Percentiles rank a stretch among this genome's conserved stretches.
Conservation (phyloP, 2,113 vertebrate species). For the Hyla sarda region DNA sequence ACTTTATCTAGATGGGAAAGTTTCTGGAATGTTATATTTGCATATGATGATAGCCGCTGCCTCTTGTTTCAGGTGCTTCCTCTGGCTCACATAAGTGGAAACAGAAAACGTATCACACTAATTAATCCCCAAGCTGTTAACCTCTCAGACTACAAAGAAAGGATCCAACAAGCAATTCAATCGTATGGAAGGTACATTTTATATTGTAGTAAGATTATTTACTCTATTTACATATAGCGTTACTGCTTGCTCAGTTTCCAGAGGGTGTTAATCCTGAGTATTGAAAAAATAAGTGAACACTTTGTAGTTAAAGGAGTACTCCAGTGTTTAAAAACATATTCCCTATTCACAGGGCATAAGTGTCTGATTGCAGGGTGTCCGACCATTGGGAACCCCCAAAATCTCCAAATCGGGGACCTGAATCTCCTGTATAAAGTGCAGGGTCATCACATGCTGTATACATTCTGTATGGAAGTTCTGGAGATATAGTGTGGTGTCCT, state of each 20-base stretch:
- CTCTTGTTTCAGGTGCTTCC: slow-evolving; percentile 70
- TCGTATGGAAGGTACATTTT: slow-evolving; percentile 77
- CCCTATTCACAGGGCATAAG: no score
- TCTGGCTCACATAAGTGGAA: slow-evolving; percentile 66
- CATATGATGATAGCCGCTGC: slow-evolving; percentile 15
- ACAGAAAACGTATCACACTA: slow-evolving; percentile 69
- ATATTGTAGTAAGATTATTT: background rate
- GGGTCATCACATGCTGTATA: no score
- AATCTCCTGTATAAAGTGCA: no score
- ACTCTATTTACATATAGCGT: background rate
- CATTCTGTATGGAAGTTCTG: no score
- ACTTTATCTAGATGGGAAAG: background rate
- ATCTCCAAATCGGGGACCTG: no score
- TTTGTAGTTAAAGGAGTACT: no score
- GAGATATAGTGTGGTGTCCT: no score
- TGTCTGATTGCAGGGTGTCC: no score
- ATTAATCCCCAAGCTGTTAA: slow-evolving; percentile 79
- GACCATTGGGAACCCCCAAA: no score
- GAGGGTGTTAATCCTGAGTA: no score
- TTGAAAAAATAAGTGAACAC: no score
- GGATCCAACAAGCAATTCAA: slow-evolving; percentile 73
- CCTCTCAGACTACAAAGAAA: slow-evolving; percentile 75
- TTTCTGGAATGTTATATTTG: background rate
- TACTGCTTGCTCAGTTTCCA: background rate
- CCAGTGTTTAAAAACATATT: no score